Conservation (phyloP, 2,888 invertebrate genomes). For the Tupiocoris notatus region DNA sequence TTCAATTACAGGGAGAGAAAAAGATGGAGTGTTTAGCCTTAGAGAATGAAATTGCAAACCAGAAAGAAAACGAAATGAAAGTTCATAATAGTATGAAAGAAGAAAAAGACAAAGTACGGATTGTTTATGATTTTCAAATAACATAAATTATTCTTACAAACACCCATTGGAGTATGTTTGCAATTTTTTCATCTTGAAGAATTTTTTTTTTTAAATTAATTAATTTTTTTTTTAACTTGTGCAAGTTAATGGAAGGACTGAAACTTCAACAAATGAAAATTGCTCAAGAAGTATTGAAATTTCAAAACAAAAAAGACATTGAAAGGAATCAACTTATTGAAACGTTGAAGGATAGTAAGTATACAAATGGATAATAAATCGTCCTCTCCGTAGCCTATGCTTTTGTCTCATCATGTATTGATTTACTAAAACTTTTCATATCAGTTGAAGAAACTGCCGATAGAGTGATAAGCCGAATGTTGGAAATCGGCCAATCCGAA, state of each 20-base stretch:
- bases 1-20: conserved; percentile 56
- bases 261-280: conserved; percentile 65
- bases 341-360: conserved; percentile 60
- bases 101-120: conserved; percentile 59
- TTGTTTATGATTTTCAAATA: not conserved
- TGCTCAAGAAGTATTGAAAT: conserved; percentile 66
- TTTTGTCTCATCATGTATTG: too few relatives aligned
- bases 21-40: conserved; percentile 59
- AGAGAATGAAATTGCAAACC: conserved; percentile 65
- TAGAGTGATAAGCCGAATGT: conserved; percentile 65
- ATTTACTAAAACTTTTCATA: conserved; percentile 47
- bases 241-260: conserved; percentile 59
- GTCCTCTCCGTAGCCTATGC: too few relatives aligned
- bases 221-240: too few relatives aligned
- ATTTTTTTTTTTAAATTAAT: too few relatives aligned
- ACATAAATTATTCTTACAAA: too few relatives aligned
- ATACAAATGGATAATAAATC: conserved; percentile 39
- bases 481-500: conserved; percentile 60
- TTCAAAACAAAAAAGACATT: conserved; percentile 66
- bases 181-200: too few relatives aligned
- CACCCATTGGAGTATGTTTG: too few relatives aligned
- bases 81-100: conserved; percentile 64
- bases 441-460: conserved; percentile 66
- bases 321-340: conserved; percentile 63
- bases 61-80: conserved; percentile 65